A percentile compares a stretch with the other conserved stretches of the same genome.
Evolutionary conservation across 2,797 vertebrate genomes (phyloP).

Genomic region (Bryconaethiops microstoma): DNA sequence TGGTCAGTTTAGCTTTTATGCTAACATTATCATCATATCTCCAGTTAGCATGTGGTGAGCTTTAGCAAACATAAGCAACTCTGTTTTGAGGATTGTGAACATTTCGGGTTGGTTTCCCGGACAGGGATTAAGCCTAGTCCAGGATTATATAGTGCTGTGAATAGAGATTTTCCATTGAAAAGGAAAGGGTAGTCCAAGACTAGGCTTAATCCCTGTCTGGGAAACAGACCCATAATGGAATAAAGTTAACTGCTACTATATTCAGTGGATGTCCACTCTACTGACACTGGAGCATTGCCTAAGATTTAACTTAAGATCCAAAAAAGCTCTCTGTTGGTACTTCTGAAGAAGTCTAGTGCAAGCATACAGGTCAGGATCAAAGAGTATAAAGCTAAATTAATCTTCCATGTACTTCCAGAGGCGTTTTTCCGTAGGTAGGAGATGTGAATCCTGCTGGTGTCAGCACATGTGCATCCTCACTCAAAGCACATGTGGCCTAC

Average conservation of each 20-base stretch:
- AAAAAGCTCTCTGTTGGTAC: neutral
- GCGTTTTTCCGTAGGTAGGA: constrained; percentile 2
- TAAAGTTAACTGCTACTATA: neutral
- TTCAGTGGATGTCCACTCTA: neutral
- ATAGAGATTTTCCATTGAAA: no score
- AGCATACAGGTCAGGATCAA: constrained; percentile 3
- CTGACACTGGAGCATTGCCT: neutral
- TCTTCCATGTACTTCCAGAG: neutral
- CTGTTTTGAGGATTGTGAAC: neutral
- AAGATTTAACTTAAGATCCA: no score
- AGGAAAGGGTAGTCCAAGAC: no score
- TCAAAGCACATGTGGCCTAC: constrained; percentile 37
- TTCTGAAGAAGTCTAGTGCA: neutral
- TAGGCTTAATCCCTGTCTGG: no score
- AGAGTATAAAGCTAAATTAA: constrained; percentile 1
- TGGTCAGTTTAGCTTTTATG: neutral
- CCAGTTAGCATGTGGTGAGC: neutral
- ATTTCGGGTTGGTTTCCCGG: no score
- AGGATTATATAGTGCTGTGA: no score
- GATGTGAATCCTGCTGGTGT: constrained; percentile 25
- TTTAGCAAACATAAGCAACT: neutral
- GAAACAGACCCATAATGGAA: no score
- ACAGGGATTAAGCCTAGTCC: no score
- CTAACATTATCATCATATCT: neutral
- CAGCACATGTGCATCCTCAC: constrained; percentile 49